phyloP scores from a whole-genome alignment of 2,888 invertebrate genomes.

The Bimastos eiseni region DNA sequence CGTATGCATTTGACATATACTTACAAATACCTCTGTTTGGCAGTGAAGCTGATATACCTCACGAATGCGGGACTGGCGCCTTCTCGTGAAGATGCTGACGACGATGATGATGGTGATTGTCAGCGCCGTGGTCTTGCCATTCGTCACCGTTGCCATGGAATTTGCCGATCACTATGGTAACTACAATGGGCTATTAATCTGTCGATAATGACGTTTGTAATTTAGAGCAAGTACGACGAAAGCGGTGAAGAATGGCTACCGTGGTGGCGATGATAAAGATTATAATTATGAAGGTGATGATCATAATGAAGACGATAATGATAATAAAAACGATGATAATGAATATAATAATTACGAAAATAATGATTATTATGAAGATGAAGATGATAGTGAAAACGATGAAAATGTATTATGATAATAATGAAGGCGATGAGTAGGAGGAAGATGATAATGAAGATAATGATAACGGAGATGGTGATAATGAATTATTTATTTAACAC shows the following conservation, averaged over 20 bases:
- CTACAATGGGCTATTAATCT: background rate
- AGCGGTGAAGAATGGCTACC: background rate
- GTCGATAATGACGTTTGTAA: background rate
- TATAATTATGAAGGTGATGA: background rate
- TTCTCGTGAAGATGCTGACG: background rate
- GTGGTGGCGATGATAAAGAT: background rate
- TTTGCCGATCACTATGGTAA: background rate
- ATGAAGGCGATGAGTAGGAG: background rate
- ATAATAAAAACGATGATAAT: background rate
- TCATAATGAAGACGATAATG: background rate
- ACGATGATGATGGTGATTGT: background rate
- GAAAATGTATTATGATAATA: background rate
- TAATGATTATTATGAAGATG: background rate
- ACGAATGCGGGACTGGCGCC: background rate
- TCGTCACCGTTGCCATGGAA: background rate
- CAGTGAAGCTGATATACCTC: background rate
- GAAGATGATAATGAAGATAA: background rate
- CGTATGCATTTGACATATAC: background rate
- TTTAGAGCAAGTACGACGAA: background rate
- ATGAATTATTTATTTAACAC: too few relatives aligned
- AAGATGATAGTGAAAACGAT: background rate
- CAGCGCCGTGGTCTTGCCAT: background rate
- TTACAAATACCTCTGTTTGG: background rate
- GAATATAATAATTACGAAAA: too few relatives aligned
- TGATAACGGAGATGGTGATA: too few relatives aligned